Conservation (phyloP, 2,888 invertebrate genomes). For the Caenorhabditis sp. region DNA sequence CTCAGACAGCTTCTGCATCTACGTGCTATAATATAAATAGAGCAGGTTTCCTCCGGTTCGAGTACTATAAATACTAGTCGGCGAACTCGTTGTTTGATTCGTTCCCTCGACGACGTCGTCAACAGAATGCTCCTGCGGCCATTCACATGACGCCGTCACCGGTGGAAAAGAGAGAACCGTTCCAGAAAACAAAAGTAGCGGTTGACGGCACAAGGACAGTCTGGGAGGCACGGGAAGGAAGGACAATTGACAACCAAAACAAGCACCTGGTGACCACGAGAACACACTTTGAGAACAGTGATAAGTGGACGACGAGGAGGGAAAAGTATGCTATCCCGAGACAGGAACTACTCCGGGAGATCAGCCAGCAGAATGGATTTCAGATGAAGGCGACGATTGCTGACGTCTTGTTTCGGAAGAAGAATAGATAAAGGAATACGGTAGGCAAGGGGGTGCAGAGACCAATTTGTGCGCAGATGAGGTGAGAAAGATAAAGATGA, state of each 20-base stretch:
- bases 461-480: conserved; percentile 28
- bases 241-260: conserved; percentile 34
- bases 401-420: too few relatives aligned
- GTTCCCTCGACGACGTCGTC: conserved; percentile 7
- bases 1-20: too few relatives aligned
- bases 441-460: conserved; percentile 17
- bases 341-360: too few relatives aligned
- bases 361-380: conserved; percentile 7
- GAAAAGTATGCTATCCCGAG: too few relatives aligned
- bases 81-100: conserved; percentile 20
- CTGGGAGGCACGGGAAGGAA: conserved; percentile 27
- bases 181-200: conserved; percentile 35
- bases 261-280: conserved; percentile 36
- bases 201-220: conserved; percentile 30
- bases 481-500: conserved; percentile 6
- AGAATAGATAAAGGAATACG: conserved; percentile 21
- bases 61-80: conserved; percentile 27
- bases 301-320: too few relatives aligned
- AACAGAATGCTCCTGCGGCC: conserved; percentile 41
- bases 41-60: too few relatives aligned
- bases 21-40: too few relatives aligned
- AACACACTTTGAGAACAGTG: conserved; percentile 25
- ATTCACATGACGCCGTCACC: conserved; percentile 51
- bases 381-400: too few relatives aligned
- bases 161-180: conserved; percentile 8